Evolutionary conservation across 2,797 vertebrate species (phyloP), one percentile per base, ranked within the genome.

Genomic region (Aphelocoma californica): DNA sequence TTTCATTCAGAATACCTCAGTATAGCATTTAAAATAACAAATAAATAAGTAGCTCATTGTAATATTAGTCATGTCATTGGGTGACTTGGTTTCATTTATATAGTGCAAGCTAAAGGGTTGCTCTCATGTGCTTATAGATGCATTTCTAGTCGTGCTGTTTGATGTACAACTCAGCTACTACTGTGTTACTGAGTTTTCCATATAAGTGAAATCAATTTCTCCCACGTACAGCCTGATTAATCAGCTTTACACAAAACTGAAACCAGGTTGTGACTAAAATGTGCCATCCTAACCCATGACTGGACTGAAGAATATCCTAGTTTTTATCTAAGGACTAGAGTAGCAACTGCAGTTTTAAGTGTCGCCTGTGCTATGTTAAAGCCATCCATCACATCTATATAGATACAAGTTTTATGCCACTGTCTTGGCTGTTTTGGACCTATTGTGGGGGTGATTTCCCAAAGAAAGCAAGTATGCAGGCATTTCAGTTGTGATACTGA

Each of bases 11-110:
- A 91, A 74, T 44, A 67, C 38, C 44, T 94, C 58, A 60, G 58
- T 70, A 36, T 12, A 57, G 24, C 18, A 44, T 40, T 86, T 69
- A 12, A 88, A 86, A 81, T 54, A 81, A 51, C 32, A 82, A 90
- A 85, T 70, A 91, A 84, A 71, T 74, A 81, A 93, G 32, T 44
- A 81, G 14, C 51, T 81, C 48, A 66, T 88, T 90, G 45, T 84
- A 91, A 69, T 69, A 90, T 95, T 93, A 95, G 70, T 96, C 62
- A 58, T 57, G 29, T 72, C 44, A 51, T 79, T 61, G 54, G 82
- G n/a, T 82, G 65, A 62, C 73, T 92, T 70, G 58, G 29, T 83
- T 81, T 89, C 61, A 28, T 45, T 82, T 93, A 18, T 36, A n/a
- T 18, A 72, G 83, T 57, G n/a, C 48, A 54, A 64, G 42, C 65